These are phyloP conservation scores for Cheilosia variabilis DNA, from an alignment of 2,888 invertebrate species.

Conservation along the genomic window DNA sequence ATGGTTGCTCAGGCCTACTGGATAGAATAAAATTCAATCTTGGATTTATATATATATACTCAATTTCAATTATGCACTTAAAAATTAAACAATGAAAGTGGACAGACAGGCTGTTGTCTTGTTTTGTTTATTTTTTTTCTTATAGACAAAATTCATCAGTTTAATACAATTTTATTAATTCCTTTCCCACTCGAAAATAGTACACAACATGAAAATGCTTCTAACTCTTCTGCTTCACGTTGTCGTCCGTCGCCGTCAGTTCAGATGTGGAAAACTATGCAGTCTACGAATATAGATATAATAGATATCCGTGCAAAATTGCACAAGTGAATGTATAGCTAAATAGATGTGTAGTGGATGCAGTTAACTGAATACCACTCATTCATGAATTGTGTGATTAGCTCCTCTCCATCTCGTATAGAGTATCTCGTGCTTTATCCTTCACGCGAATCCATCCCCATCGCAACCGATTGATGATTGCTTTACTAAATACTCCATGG, in stretches of 20 bases:
- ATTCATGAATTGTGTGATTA: constrained; percentile 60
- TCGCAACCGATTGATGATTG: constrained; percentile 71
- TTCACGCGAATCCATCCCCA: constrained; percentile 53
- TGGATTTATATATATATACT: no score
- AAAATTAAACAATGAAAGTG: no score
- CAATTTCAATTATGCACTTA: no score
- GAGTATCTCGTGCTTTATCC: constrained; percentile 52
- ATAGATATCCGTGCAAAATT: constrained; percentile 8
- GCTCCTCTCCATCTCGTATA: constrained; percentile 34
- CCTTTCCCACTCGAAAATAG: neutral
- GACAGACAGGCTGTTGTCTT: no score
- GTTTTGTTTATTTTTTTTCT: neutral
- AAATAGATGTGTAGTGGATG: constrained; percentile 3
- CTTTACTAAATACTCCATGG: constrained; percentile 67
- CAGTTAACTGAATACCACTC: constrained; percentile 33
- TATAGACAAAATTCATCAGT: neutral
- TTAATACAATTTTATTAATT: constrained; percentile 44
- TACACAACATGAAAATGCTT: constrained; percentile 48
- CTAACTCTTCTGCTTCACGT: constrained; percentile 27
- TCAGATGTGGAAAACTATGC: neutral
- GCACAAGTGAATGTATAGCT: neutral
- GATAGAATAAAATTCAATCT: no score
- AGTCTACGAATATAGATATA: neutral
- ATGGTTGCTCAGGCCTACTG: no score
- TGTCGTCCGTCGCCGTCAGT: neutral